These are phyloP conservation scores for Pocillopora verrucosa DNA, from an alignment of 64 coral and sea anemone species.

Conservation along the genomic window DNA sequence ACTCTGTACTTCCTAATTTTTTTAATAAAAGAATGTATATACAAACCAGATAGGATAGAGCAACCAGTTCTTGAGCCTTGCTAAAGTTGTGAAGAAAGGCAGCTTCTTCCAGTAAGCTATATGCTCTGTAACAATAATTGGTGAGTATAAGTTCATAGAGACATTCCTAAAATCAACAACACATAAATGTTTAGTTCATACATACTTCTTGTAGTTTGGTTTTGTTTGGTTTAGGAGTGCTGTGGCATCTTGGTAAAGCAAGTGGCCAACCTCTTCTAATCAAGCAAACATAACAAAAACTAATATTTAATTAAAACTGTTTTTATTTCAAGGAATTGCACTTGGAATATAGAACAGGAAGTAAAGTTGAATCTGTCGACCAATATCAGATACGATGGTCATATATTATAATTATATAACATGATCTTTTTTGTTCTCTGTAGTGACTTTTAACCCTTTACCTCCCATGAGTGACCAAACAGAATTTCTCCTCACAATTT, in stretches of 20 bases:
- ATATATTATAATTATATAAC: too few species aligned
- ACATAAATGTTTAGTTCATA: too few species aligned
- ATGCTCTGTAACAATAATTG: slow-evolving; percentile 58
- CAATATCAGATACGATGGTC: too few species aligned
- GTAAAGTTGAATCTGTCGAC: too few species aligned
- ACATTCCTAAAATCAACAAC: too few species aligned
- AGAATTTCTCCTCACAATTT: too few species aligned
- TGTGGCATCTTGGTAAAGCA: slow-evolving; percentile 84
- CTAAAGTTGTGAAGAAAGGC: slow-evolving; percentile 78
- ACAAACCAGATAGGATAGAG: slow-evolving; percentile 81
- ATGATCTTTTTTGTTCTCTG: too few species aligned
- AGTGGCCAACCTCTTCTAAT: slow-evolving; percentile 79
- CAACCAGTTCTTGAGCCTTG: slow-evolving; percentile 88
- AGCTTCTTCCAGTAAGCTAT: slow-evolving; percentile 84
- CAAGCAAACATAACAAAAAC: background rate
- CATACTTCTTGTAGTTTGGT: slow-evolving; percentile 85
- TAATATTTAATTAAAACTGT: background rate
- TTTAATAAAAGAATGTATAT: too few species aligned
- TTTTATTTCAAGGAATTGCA: background rate
- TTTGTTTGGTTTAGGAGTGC: slow-evolving; percentile 83
- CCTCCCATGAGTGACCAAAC: too few species aligned
- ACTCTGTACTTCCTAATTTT: too few species aligned
- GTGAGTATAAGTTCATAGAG: too few species aligned
- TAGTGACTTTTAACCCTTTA: too few species aligned
- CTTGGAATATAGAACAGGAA: background rate